Evolutionary conservation across 2,113 vertebrate genomes (phyloP).

Genomic region (Cryptotis parvus): DNA sequence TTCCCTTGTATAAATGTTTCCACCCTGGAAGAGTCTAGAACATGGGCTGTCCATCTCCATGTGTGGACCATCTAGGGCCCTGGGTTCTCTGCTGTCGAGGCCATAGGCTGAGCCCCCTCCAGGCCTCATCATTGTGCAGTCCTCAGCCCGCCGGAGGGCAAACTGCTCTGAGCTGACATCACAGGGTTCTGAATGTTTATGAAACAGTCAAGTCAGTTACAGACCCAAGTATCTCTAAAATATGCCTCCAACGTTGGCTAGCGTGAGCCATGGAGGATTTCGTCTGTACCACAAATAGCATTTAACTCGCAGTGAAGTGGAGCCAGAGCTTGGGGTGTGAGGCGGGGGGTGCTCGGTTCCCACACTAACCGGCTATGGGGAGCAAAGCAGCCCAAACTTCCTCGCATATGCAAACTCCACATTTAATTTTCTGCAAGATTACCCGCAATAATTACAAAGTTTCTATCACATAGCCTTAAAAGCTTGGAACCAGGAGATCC

Average conservation of each 20-base stretch:
- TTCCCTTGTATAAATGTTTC: background rate
- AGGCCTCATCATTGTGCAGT: background rate
- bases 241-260: background rate
- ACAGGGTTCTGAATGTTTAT: background rate
- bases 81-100: too few species aligned
- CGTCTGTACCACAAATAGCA: slow-evolving; percentile 42
- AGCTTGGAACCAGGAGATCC: slow-evolving; percentile 93
- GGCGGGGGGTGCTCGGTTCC: background rate
- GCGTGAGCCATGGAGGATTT: fast-evolving
- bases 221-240: background rate
- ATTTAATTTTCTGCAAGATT: slow-evolving; percentile 89
- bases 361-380: slow-evolving; percentile 82
- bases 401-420: slow-evolving; percentile 79
- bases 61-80: background rate
- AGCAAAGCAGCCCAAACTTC: slow-evolving; percentile 88
- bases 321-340: background rate
- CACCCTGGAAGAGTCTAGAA: background rate
- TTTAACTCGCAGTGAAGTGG: background rate
- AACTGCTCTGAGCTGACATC: background rate
- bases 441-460: slow-evolving; percentile 95
- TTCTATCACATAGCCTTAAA: slow-evolving; percentile 94
- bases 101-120: background rate
- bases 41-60: background rate
- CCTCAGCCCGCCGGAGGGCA: background rate
- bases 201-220: slow-evolving; percentile 44